Conservation (phyloP, 2,888 invertebrate species). For the Euphydryas editha region DNA sequence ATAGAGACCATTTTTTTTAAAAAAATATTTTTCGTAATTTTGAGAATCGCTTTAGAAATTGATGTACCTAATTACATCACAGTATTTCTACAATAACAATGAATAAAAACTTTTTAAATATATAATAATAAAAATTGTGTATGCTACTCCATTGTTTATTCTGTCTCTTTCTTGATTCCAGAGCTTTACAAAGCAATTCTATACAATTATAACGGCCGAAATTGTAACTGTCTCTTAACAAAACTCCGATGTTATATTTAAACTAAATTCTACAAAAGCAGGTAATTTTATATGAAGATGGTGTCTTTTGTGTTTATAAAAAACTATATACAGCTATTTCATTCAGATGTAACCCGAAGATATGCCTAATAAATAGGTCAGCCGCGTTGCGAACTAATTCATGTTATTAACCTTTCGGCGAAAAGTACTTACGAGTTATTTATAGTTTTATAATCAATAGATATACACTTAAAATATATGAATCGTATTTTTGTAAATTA, state of each 20-base stretch:
- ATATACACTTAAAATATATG: conserved; percentile 40
- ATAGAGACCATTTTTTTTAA: too few species aligned
- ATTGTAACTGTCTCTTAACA: conserved; percentile 80
- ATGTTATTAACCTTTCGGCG: conserved; percentile 74
- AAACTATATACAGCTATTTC: conserved; percentile 64
- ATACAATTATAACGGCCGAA: conserved; percentile 84
- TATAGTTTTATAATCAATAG: conserved; percentile 77
- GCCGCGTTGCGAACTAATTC: conserved; percentile 57
- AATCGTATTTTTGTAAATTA: conserved; percentile 14
- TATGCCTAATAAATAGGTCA: conserved; percentile 79
- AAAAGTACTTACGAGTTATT: conserved; percentile 61
- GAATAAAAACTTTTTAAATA: not conserved
- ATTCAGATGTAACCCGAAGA: conserved; percentile 61
- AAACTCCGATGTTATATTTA: conserved; percentile 68
- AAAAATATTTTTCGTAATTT: too few species aligned
- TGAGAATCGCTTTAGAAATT: too few species aligned
- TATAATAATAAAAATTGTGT: not conserved
- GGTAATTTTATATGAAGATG: conserved; percentile 74
- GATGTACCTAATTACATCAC: too few species aligned
- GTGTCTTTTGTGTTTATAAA: conserved; percentile 62
- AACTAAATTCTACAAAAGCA: conserved; percentile 72
- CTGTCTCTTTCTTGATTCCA: conserved; percentile 57
- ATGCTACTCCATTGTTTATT: conserved; percentile 52
- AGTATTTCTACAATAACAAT: not conserved
- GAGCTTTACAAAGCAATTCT: conserved; percentile 75